A percentile compares a stretch with the other conserved stretches of the same genome.
Conservation (phyloP, 1,140 invertebrate species). For the Aradophagus sp. region DNA sequence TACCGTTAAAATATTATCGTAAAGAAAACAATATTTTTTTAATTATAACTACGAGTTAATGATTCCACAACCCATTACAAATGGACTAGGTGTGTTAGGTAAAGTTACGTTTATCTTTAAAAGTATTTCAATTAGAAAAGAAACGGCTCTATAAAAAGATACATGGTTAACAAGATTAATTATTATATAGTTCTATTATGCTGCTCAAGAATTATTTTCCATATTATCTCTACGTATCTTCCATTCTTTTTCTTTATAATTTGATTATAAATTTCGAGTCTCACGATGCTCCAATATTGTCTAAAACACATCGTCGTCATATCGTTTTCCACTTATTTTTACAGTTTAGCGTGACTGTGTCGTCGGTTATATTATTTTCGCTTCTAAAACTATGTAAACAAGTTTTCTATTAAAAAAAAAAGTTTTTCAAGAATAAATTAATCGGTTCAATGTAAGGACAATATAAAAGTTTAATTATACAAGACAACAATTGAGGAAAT, state of each 20-base stretch:
- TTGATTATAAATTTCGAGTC: conserved; percentile 54
- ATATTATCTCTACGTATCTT: conserved; percentile 29
- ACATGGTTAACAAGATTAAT: conserved; percentile 39
- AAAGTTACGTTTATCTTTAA: conserved; percentile 22
- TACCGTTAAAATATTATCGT: conserved; percentile 39
- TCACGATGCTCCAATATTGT: conserved; percentile 47
- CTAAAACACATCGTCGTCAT: conserved; percentile 36
- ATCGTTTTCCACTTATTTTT: conserved; percentile 26
- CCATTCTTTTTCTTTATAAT: conserved; percentile 42
- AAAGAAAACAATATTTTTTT: conserved; percentile 23
- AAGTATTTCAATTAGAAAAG: conserved; percentile 17
- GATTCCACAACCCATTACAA: conserved; percentile 50
- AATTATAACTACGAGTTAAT: conserved; percentile 23
- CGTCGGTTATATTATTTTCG: conserved; percentile 20
- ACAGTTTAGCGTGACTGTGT: conserved; percentile 33
- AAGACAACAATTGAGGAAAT: conserved; percentile 19
- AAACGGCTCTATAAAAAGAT: conserved; percentile 31
- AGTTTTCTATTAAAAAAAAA: too few relatives aligned
- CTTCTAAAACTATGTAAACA: conserved; percentile 33
- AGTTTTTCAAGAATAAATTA: conserved; percentile 7
- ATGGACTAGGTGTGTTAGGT: conserved; percentile 40
- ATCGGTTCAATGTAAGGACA: conserved; percentile 11
- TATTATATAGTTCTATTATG: conserved; percentile 40
- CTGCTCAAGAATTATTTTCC: conserved; percentile 36
- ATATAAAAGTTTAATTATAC: conserved; percentile 13